Evolutionary conservation across 2,797 vertebrate genomes (phyloP).

Genomic region (Pipistrellus pygmaeus): DNA sequence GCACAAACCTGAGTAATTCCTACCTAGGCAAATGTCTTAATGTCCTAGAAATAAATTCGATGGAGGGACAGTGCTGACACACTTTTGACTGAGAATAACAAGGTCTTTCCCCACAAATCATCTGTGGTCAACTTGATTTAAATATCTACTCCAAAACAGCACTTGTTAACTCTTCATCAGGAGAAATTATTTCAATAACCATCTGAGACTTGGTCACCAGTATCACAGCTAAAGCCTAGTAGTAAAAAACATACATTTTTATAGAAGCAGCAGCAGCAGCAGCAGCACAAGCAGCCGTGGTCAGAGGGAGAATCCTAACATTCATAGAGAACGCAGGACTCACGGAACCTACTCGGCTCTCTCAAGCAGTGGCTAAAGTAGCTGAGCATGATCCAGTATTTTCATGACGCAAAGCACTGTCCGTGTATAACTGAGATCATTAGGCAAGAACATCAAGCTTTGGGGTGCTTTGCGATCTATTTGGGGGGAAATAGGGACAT

Average conservation of each 20-base stretch:
- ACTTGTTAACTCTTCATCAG: constrained; percentile 42
- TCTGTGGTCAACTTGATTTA: background rate
- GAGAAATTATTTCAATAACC: background rate
- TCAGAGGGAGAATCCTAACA: background rate
- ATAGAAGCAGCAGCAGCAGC: background rate
- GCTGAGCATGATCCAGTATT: background rate
- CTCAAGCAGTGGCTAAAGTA: background rate
- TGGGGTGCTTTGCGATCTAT: background rate
- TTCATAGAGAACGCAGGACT: background rate
- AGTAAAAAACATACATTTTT: background rate
- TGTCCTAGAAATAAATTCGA: background rate
- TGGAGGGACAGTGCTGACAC: background rate
- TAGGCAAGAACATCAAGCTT: background rate
- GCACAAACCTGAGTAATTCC: background rate
- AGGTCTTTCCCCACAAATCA: background rate
- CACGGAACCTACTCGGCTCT: background rate
- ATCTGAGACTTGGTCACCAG: background rate
- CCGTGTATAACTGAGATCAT: background rate
- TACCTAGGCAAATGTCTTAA: background rate
- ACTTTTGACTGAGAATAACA: background rate
- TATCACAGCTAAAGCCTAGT: background rate
- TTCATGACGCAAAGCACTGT: background rate
- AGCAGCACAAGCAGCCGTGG: background rate
- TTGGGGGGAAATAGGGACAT: background rate
- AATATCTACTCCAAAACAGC: constrained; percentile 1